Evolutionary conservation across 2,113 vertebrate species (phyloP).

Genomic region (Mionectes macconnelli): DNA sequence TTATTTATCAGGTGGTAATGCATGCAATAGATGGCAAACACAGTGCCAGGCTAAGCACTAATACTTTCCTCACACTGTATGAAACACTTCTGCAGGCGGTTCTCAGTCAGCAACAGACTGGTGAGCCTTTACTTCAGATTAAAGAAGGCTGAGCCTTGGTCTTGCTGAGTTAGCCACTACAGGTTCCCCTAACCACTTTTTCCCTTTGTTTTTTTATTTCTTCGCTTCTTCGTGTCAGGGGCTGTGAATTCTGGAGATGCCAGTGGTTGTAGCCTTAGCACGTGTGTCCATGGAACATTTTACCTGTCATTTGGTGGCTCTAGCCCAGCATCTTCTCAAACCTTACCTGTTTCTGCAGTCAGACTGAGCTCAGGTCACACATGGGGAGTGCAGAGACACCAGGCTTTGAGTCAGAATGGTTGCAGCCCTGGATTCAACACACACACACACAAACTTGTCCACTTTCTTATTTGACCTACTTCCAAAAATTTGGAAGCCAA

Average conservation of each 20-base stretch:
- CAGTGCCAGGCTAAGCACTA: not conserved
- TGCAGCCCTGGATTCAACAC: not conserved
- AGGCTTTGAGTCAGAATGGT: not conserved
- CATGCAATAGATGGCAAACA: not conserved
- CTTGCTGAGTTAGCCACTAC: fast-evolving
- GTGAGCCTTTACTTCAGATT: not conserved
- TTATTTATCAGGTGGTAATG: not conserved
- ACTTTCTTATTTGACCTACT: not conserved
- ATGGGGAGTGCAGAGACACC: not conserved
- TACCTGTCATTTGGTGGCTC: not conserved
- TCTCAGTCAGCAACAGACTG: not conserved
- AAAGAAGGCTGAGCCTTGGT: not conserved
- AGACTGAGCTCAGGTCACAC: fast-evolving
- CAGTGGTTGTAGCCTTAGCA: not conserved
- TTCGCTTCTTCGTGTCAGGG: not conserved
- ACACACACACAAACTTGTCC: fast-evolving
- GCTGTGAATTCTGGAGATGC: not conserved
- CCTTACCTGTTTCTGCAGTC: fast-evolving
- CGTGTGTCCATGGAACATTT: fast-evolving
- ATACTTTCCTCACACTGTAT: not conserved
- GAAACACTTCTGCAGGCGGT: not conserved
- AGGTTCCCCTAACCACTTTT: not conserved
- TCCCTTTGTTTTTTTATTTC: not conserved
- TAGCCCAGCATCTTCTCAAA: not conserved
- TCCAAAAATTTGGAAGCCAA: not conserved